Base-by-base conservation (phyloP, 2,113 vertebrate genomes). In the Tamias sibiricus region DNA sequence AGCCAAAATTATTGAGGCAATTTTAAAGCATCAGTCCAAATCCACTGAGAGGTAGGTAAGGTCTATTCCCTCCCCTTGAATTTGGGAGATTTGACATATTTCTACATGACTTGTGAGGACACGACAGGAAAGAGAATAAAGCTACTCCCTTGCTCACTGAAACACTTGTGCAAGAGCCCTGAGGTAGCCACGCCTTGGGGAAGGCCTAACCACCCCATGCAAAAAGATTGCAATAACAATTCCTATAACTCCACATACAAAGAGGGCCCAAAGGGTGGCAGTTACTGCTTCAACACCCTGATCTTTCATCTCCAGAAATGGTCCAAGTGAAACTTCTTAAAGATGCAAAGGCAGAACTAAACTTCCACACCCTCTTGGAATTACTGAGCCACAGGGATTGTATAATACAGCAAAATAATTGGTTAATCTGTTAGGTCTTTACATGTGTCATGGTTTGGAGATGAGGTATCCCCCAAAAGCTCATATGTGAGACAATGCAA, bases 61-160 rank as follows among this genome's bases (percentile, higher is more conserved):
- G 44, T 85, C n/a, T 69, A 26, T 26, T 69, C n/a, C 8, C 22
- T 35, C 19, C 4, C 14, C n/a, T 91, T 71, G 44, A 69, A 54
- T 64, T 52, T 85, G 6, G 49, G 44, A 76, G 42, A 85, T 17
- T 74, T 68, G 52, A 69, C 52, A 47, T 59, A 66, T 42, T 66
- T 32, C 10, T 77, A 57, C 32, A 32, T 83, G 71, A 82, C 20
- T 66, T 35, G 13, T 52, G 71, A 52, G 24, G 30, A 22, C 37
- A n/a, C 14, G 14, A 89, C 57, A 85, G 40, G 85, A 59, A 83
- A 87, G 30, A 68, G 82, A 87, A 88, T 35, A 35, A 85, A 71
- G 19, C 14, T n/a, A 49, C 16, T 28, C 1, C 14, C 6, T 71
- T 86, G n/a, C 26, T 89, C 66, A 47, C 66, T 69, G n/a, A 8